Conservation (phyloP, 2,888 invertebrate genomes). For the Idaea biselata region DNA sequence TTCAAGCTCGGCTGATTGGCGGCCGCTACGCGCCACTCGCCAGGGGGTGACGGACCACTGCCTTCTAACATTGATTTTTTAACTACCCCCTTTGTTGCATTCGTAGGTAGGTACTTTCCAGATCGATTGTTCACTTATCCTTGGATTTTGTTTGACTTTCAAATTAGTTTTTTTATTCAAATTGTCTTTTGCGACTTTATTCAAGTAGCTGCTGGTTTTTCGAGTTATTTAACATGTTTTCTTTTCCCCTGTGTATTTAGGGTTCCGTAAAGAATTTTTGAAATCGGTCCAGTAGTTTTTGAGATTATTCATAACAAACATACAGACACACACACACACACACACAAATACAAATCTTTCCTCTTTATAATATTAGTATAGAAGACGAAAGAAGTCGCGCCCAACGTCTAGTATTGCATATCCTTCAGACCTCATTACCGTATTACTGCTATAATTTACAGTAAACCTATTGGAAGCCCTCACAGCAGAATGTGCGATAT, state of each 20-base stretch:
- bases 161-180: not conserved
- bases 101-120: not conserved
- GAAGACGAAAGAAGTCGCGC: no score
- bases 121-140: not conserved
- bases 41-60: conserved; percentile 18
- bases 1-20: conserved; percentile 17
- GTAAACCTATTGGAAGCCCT: not conserved
- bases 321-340: no score
- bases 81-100: conserved; percentile 15
- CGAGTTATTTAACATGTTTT: no score
- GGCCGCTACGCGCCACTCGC: conserved; percentile 7
- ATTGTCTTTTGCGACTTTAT: no score
- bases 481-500: not conserved
- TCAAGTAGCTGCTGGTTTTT: not conserved
- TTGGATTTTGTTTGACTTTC: not conserved
- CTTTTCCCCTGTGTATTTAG: no score
- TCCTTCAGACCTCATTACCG: not conserved
- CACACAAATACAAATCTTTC: no score
- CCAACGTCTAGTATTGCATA: not conserved
- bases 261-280: no score
- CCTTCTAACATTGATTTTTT: conserved; percentile 24
- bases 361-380: no score
- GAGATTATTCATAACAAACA: no score
- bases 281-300: no score
- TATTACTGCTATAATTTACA: not conserved